Percentiles rank a stretch among this genome's conserved stretches.
Evolutionary conservation across 2,113 vertebrate species (phyloP).

Genomic region (Butastur rufipennis): DNA sequence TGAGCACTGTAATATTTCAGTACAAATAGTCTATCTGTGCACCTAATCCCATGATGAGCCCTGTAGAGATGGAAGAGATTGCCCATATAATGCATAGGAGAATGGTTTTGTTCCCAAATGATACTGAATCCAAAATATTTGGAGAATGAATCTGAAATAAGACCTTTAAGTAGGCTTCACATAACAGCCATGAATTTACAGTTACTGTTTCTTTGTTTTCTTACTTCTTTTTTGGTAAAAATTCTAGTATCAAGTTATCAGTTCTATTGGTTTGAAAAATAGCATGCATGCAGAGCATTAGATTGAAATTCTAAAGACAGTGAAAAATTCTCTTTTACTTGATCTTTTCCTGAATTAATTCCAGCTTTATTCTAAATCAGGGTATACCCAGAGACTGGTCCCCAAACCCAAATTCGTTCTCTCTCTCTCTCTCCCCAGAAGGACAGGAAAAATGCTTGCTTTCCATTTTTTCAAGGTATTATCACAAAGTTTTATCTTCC

Average conservation of each 20-base stretch:
- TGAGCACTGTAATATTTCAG: neutral
- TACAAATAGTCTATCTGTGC: neutral
- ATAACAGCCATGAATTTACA: neutral
- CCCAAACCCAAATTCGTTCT: neutral
- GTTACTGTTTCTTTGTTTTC: neutral
- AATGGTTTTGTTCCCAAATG: neutral
- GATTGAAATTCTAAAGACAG: neutral
- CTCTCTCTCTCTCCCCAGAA: neutral
- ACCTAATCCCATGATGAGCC: neutral
- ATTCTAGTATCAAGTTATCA: neutral
- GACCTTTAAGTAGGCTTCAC: neutral
- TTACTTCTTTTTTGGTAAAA: neutral
- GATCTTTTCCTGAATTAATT: neutral
- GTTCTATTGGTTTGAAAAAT: neutral
- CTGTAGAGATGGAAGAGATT: neutral
- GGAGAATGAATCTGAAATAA: neutral
- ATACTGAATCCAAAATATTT: neutral
- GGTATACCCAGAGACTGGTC: rapidly evolving
- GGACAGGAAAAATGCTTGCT: neutral
- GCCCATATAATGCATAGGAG: neutral
- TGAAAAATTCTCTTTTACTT: neutral
- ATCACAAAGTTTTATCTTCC: neutral
- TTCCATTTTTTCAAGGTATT: neutral
- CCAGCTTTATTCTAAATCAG: neutral
- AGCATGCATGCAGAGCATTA: neutral